Evolutionary conservation across 2,888 invertebrate genomes (phyloP).

Genomic region (Oscheius onirici): DNA sequence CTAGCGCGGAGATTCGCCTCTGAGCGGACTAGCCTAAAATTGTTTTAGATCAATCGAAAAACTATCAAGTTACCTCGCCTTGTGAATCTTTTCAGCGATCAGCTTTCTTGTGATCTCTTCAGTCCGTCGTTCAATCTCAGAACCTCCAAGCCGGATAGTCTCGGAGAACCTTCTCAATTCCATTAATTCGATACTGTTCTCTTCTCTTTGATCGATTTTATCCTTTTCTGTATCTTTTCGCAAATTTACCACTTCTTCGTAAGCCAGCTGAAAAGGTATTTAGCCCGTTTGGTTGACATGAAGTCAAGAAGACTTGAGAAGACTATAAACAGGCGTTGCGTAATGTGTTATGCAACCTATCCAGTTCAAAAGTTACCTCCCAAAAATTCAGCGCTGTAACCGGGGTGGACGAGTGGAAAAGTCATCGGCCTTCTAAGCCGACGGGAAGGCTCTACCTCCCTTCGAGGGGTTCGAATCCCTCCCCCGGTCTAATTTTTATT

Average conservation of each 20-base stretch:
- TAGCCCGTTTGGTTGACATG: neutral
- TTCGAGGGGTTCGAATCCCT: neutral
- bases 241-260: constrained; percentile 39
- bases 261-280: constrained; percentile 40
- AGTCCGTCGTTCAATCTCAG: constrained; percentile 63
- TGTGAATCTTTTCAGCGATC: constrained; percentile 46
- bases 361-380: neutral
- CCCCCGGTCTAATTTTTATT: neutral
- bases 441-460: neutral
- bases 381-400: neutral
- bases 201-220: constrained; percentile 37
- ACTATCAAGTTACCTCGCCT: constrained; percentile 33
- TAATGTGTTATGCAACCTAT: neutral
- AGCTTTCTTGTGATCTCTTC: constrained; percentile 66
- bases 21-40: constrained; percentile 36
- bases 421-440: neutral
- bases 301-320: neutral
- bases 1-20: constrained; percentile 24
- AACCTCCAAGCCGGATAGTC: constrained; percentile 52
- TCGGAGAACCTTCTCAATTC: constrained; percentile 48
- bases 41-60: neutral
- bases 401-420: neutral
- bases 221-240: constrained; percentile 41
- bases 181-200: constrained; percentile 32
- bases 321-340: neutral